Base-by-base conservation (phyloP, 1,140 invertebrate genomes). In the Dendrolimus kikuchii region DNA sequence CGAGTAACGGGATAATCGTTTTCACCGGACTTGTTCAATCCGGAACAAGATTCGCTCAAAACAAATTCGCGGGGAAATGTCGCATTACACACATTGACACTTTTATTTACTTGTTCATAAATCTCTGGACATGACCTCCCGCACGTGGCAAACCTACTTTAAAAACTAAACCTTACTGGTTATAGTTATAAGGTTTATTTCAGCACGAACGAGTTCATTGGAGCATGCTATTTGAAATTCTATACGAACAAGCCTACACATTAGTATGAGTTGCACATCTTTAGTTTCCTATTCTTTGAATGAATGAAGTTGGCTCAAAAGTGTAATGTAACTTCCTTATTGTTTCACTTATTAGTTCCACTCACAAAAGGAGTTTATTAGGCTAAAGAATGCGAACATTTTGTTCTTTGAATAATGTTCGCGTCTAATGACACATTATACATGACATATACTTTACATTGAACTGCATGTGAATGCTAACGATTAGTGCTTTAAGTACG, bases 1-100 rank as follows among this genome's bases (percentile, higher is more conserved):
- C 50, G 37, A 41, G 23, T 56, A 56, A 63, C 64, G 60, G 60
- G 63, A 57, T 60, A 53, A 46, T 53, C 53, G 55, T 55, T 66
- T 66, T 63, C 60, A 51, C 64, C 60, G 57, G 52, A 51, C 64
- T 52, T 49, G 46, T 45, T 51, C 51, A 55, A 54, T 58, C 53
- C 55, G 62, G 62, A 64, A 64, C 59, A 55, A 44, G 38, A 49
- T 45, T 37, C 9, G 7, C 43, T 45, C 48, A 53, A 53, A 52
- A 45, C 49, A 63, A 58, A 59, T 57, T 46, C 41, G 49, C 55
- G 54, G 60, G 52, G 55, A 64, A 60, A 59, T 44, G 36, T 55
- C 59, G n/a, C n/a, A 52, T 62, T 23, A 49, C 52, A 54, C 54
- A 62, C 55, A 57, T 23, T 23, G 46, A 46, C 40, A 39, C 40